Evolutionary conservation across 2,888 invertebrate genomes (phyloP), one percentile per base, ranked within the genome.

Genomic region (Lepidocyrtoides sp.): DNA sequence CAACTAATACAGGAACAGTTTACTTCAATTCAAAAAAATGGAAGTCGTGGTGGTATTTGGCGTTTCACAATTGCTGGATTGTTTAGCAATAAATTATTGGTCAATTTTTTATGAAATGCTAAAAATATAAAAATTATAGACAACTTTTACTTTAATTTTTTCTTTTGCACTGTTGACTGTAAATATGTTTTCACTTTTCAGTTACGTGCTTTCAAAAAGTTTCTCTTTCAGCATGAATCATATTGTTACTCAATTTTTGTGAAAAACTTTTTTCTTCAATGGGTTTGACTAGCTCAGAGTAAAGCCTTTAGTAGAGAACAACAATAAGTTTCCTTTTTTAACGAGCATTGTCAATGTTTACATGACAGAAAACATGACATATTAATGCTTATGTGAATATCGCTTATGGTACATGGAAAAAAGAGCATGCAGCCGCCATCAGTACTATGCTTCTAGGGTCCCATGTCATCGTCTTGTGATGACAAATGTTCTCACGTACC

Each of bases 301-400:
- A 48, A 26, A 29, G 63, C 63, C 29, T 14, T 63, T 7, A n/a
- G 72, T 10, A n/a, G 41, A 72, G 4, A 48, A 51, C 51, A 77
- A 48, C 26, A 51, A 79, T 23, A 87, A 77, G 63, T 87, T 86
- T 86, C 60, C 57, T 51, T 29, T 75, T 86, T 86, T 79, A 87
- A 63, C 60, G 79, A 79, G 79, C 48, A 77, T 87, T 63, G 60
- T 79, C 60, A 72, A 63, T 79, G 79, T 79, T 79, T 63, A 87
- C 66, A 79, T 77, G 87, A 87, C 87, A 87, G 77, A 63, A 81
- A 81, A 87, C 87, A 79, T 87, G 87, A 79, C 44, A 87, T 72
- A 72, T 44, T 72, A 72, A 20, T 44, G 44, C 36, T 12, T 44
- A 44, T 72, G 72, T 44, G 23, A 0, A 44, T 72, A 36, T 69